A percentile compares a stretch with the other conserved stretches of the same genome.
Conservation (phyloP, 1,140 invertebrate genomes). For the Plectus sambesii region DNA sequence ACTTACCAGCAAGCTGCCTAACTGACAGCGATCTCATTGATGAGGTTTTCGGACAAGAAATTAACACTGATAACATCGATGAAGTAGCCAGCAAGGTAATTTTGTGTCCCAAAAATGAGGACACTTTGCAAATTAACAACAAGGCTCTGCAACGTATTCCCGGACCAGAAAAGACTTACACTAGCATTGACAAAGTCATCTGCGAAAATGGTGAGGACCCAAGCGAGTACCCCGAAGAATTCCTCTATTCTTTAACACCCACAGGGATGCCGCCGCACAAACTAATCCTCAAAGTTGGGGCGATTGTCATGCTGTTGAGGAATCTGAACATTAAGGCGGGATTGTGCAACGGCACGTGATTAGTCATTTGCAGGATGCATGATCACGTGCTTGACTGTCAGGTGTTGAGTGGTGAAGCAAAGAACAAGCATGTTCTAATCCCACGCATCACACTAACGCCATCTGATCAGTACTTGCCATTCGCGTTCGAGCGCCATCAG, state of each 20-base stretch:
- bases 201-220: background rate
- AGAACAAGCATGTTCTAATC: background rate
- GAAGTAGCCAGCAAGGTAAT: no score
- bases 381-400: constrained; percentile 6
- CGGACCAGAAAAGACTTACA: constrained; percentile 6
- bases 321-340: constrained; percentile 8
- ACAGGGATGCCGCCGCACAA: constrained; percentile 1
- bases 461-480: constrained; percentile 5
- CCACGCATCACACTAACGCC: constrained; percentile 3
- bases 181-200: background rate
- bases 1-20: background rate
- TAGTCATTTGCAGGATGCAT: background rate
- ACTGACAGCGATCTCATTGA: background rate
- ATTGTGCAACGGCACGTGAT: constrained; percentile 10
- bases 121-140: background rate
- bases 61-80: no score
- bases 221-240: constrained; percentile 4
- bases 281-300: constrained; percentile 8
- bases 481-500: constrained; percentile 44
- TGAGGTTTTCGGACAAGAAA: background rate
- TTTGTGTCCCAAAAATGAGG: background rate
- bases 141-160: constrained; percentile 2
- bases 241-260: background rate
- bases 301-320: constrained; percentile 6
- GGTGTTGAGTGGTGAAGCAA: background rate